phyloP scores from a whole-genome alignment of 2,797 vertebrate species.

The Antennarius maculatus region DNA sequence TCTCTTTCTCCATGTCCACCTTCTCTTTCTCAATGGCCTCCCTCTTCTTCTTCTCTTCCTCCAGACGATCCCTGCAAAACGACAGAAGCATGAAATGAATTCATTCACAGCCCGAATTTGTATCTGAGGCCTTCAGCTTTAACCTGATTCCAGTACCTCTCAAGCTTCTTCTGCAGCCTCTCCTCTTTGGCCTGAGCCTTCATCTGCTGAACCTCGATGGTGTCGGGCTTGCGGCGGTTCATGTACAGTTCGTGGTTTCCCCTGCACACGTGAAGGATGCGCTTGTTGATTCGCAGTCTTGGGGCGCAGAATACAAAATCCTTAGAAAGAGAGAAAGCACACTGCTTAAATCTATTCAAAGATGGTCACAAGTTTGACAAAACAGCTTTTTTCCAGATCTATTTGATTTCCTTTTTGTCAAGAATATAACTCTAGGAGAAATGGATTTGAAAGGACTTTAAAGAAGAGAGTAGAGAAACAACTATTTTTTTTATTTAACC shows the following conservation, averaged over 20 bases:
- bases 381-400: no score
- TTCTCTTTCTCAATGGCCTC: constrained; percentile 92
- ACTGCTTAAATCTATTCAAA: no score
- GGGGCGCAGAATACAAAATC: constrained; percentile 94
- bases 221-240: constrained; percentile 92
- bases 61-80: constrained; percentile 86
- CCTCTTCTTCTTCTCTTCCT: constrained; percentile 91
- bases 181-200: constrained; percentile 95
- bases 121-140: neutral
- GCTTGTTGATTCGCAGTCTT: constrained; percentile 92
- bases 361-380: no score
- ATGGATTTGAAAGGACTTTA: neutral
- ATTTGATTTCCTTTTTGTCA: no score
- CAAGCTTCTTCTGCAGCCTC: constrained; percentile 91
- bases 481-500: no score
- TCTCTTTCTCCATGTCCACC: constrained; percentile 90
- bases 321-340: constrained; percentile 64
- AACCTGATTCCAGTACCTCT: constrained; percentile 80
- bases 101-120: neutral
- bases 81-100: neutral
- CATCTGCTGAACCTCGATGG: constrained; percentile 99
- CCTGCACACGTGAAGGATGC: constrained; percentile 93
- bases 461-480: no score
- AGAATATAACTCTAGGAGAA: no score
- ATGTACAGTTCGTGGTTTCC: constrained; percentile 96